Percentiles rank a stretch among this genome's conserved stretches.
These are phyloP conservation scores for Anarhynchus alexandrinus DNA, from an alignment of 2,113 vertebrate genomes.

Conservation along the genomic window DNA sequence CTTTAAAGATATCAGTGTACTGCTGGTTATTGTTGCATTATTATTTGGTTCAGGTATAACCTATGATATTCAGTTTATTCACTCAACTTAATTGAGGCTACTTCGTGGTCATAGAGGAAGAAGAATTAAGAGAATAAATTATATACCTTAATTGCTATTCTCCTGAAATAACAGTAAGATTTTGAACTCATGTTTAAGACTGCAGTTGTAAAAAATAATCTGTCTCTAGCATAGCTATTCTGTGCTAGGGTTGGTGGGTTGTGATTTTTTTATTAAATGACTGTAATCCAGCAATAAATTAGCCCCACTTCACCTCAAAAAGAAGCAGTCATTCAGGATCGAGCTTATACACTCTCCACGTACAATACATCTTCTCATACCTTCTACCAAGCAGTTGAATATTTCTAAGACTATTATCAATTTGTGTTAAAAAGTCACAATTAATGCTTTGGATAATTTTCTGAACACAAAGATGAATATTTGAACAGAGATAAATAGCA, in stretches of 20 bases:
- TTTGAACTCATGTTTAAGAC: neutral
- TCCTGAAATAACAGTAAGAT: neutral
- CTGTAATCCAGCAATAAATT: neutral
- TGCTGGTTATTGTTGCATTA: neutral
- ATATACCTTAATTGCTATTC: neutral
- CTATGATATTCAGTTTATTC: neutral
- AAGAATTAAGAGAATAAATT: neutral
- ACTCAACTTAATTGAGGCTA: neutral
- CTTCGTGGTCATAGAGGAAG: neutral
- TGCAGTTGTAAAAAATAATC: neutral
- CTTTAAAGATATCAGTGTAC: neutral
- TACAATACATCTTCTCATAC: neutral
- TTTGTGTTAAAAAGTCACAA: neutral
- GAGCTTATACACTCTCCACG: neutral
- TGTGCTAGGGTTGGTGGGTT: neutral
- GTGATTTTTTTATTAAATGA: neutral
- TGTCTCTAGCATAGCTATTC: neutral
- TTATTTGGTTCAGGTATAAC: neutral
- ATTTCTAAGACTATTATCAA: neutral
- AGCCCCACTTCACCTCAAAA: neutral
- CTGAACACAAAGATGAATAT: neutral
- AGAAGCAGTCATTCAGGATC: neutral
- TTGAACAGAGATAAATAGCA: neutral
- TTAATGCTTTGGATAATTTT: neutral
- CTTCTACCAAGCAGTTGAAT: neutral